Conservation (phyloP, 2,797 vertebrate species). For the Coendou prehensilis region DNA sequence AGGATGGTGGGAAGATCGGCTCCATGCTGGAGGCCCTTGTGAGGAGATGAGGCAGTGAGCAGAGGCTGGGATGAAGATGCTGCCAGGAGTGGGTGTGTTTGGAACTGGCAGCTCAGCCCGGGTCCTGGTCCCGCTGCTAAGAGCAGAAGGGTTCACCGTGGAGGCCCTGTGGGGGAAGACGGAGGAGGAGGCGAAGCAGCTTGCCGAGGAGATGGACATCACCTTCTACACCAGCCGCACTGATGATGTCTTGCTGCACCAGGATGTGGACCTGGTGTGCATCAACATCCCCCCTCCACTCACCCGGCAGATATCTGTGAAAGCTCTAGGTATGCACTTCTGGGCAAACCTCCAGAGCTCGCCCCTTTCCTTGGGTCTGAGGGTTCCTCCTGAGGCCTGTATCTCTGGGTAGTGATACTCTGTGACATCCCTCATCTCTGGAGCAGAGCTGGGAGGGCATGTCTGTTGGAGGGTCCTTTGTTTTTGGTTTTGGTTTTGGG, state of each 20-base stretch:
- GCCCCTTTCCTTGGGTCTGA: not conserved
- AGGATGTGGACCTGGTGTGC: constrained; percentile 98
- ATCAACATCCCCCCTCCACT: constrained; percentile 97
- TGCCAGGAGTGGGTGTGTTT: constrained; percentile 98
- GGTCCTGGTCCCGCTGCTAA: constrained; percentile 95
- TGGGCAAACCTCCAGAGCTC: not conserved
- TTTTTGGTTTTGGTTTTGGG: not conserved
- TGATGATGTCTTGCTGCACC: constrained; percentile 96
- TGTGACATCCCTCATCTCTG: not conserved
- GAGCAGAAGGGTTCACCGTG: constrained; percentile 97
- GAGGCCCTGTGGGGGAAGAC: constrained; percentile 97
- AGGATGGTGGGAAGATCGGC: not conserved
- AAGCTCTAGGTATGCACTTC: constrained; percentile 94
- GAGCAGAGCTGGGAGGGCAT: not conserved
- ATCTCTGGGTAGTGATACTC: not conserved
- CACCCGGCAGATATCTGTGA: constrained; percentile 97
- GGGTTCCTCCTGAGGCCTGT: not conserved
- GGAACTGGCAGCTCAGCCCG: constrained; percentile 97
- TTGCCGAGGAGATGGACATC: constrained; percentile 96
- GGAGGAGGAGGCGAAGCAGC: constrained; percentile 95
- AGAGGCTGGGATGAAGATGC: constrained; percentile 91
- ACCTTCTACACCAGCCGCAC: constrained; percentile 97
- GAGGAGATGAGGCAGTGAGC: constrained; percentile 75
- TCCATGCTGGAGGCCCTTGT: not conserved
- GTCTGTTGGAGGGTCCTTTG: not conserved